Evolutionary conservation across 2,113 vertebrate genomes (phyloP), one percentile per base, ranked within the genome.

Genomic region (Turdus rufiventris): DNA sequence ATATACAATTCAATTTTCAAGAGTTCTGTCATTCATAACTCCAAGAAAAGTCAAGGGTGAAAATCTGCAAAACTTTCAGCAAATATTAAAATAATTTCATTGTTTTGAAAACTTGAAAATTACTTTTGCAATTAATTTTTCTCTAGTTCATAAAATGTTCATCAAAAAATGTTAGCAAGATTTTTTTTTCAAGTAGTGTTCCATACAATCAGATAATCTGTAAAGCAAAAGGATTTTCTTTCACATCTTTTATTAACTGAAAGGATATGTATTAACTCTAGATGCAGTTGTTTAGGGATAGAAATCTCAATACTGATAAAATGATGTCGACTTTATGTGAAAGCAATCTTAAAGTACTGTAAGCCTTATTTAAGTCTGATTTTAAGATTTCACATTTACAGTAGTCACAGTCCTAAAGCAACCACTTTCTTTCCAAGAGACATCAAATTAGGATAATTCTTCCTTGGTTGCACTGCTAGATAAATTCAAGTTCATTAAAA

Each of bases 331-430:
- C 3, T 63, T 63, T 12, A 53, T 6, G 14, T 34, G n/a, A 85
- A 94, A 79, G 25, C 9, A 68, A 70, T 21, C 18, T 56, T 28
- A 83, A 1, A 2, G 48, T 51, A 73, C 2, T 14, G 8, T 20
- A 61, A 57, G 19, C 9, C 38, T 76, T 72, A 57, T 65, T n/a
- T 12, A 34, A 43, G 5, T 43, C 54, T 60, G 40, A 67, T 87
- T 86, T 82, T 68, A 85, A 45, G 11, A 68, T 17, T 72, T 79
- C 54, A 62, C 6, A 56, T 48, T 78, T 68, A 67, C 7, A 56
- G 2, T 23, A 0, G 0, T 40, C 61, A 40, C 26, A n/a, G 11
- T 45, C 18, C 13, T 81, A 90, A 73, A 76, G 45, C 5, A 78
- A 82, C 54, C 45, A 36, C 3, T 28, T 26, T 34, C 17, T 66